Evolutionary conservation across 2,113 vertebrate species (phyloP), one percentile per base, ranked within the genome.

Genomic region (Psittacula cyanocephala): DNA sequence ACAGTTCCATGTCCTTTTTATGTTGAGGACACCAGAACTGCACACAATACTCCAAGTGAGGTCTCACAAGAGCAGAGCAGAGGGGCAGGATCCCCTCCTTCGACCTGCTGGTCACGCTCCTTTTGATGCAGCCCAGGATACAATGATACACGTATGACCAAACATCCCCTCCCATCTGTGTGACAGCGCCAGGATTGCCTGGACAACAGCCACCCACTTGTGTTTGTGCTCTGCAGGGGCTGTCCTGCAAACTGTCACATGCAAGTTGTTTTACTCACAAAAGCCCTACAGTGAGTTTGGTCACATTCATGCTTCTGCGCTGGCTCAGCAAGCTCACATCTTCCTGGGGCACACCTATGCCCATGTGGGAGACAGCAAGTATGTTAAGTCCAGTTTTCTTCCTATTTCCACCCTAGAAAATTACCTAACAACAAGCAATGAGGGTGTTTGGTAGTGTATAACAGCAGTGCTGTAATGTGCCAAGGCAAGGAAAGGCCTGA

Each of bases 401-500:
- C 70, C 47, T 72, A 41, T 65, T 93, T 82, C 52, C 63, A 76
- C 49, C 29, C 57, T 49, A 80, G 53, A 91, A 96, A 82, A 77
- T 80, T 44, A 37, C 49, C 63, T 49, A 89, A 72, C 37, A 74
- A 25, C 52, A 79, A 55, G 39, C 47, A 86, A 49, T n/a, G n/a
- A 7, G 2, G 2, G 20, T 47, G 25, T 91, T 80, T 63, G n/a
- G n/a, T 69, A 57, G 67, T 9, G 7, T 57, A 2, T 33, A 86
- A 41, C 41, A 72, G 63, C 81, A 85, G 44, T 0, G 0, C 67
- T 80, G 57, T 35, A 47, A 64, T 6, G 24, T 91, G 88, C 59
- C 44, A 76, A 89, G 52, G 81, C 29, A 76, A 85, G 86, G 85
- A 91, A 76, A 24, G 75, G 82, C 71, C 60, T 70, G 72, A 86